Percentiles rank a stretch among this genome's conserved stretches.
Evolutionary conservation across 2,888 invertebrate genomes (phyloP).

Genomic region (Charanyca ferruginea): DNA sequence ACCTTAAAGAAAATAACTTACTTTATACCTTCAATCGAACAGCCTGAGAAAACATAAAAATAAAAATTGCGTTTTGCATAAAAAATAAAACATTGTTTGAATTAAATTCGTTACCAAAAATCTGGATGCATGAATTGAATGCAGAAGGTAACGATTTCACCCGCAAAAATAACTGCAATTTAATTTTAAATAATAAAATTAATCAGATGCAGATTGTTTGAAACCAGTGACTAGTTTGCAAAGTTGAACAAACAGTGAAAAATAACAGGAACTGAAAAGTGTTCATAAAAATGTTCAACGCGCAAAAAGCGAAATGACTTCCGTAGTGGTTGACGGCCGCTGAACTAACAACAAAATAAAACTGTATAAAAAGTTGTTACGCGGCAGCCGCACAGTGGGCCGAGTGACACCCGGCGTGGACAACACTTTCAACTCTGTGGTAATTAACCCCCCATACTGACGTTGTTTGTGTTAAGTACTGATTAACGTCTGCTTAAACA

Average conservation of each 20-base stretch:
- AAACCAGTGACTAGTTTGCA: slow-evolving; percentile 32
- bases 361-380: slow-evolving; percentile 39
- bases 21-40: too few species aligned
- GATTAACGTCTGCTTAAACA: too few species aligned
- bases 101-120: slow-evolving; percentile 22
- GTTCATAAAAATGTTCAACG: slow-evolving; percentile 45
- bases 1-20: too few species aligned
- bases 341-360: slow-evolving; percentile 55
- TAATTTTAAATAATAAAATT: slow-evolving; percentile 24
- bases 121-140: slow-evolving; percentile 12
- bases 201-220: slow-evolving; percentile 34
- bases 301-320: slow-evolving; percentile 47
- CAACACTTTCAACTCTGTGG: slow-evolving; percentile 22
- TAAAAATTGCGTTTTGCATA: background rate
- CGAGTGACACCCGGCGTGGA: slow-evolving; percentile 22
- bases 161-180: slow-evolving; percentile 6
- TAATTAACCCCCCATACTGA: slow-evolving; percentile 24
- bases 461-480: background rate
- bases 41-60: background rate
- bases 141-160: slow-evolving; percentile 13
- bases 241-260: slow-evolving; percentile 38
- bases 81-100: background rate
- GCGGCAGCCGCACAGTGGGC: slow-evolving; percentile 36
- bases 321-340: slow-evolving; percentile 23
- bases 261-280: slow-evolving; percentile 24